Evolutionary conservation across 2,888 invertebrate species (phyloP).

Genomic region (Tinea trinotella): DNA sequence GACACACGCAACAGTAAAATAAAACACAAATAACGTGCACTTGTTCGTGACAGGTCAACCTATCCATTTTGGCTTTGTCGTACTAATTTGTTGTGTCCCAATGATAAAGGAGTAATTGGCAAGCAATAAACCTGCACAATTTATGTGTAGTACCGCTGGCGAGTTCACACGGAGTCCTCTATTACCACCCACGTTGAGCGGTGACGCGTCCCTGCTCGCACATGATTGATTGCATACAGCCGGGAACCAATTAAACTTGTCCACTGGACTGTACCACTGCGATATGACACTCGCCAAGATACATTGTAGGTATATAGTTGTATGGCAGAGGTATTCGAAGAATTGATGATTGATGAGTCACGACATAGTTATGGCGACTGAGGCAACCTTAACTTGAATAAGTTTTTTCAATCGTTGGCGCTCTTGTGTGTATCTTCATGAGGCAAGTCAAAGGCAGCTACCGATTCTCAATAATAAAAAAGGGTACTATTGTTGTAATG

Average conservation of each 20-base stretch:
- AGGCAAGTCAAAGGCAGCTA: too few relatives aligned
- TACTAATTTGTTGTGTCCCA: slow-evolving; percentile 13
- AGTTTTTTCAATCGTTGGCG: too few relatives aligned
- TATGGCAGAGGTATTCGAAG: not conserved
- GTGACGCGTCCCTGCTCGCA: slow-evolving; percentile 1
- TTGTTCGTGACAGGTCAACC: slow-evolving; percentile 6
- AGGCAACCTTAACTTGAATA: too few relatives aligned
- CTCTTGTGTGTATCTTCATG: too few relatives aligned
- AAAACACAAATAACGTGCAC: not conserved
- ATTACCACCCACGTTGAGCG: slow-evolving; percentile 9
- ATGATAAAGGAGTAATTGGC: slow-evolving; percentile 18
- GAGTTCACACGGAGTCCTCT: slow-evolving; percentile 37
- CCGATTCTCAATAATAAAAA: too few relatives aligned
- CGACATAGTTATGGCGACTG: not conserved
- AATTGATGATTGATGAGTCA: not conserved
- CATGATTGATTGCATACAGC: slow-evolving; percentile 50
- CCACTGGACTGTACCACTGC: slow-evolving; percentile 40
- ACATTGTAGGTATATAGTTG: too few relatives aligned
- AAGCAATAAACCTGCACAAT: slow-evolving; percentile 18
- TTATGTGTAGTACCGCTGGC: slow-evolving; percentile 25
- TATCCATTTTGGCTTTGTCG: slow-evolving; percentile 15
- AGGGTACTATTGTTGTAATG: too few relatives aligned
- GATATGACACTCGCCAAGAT: slow-evolving; percentile 46
- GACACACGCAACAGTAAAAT: not conserved
- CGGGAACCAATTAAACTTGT: slow-evolving; percentile 64